phyloP scores from a whole-genome alignment of 2,113 vertebrate genomes.

The Hiodon alosoides region DNA sequence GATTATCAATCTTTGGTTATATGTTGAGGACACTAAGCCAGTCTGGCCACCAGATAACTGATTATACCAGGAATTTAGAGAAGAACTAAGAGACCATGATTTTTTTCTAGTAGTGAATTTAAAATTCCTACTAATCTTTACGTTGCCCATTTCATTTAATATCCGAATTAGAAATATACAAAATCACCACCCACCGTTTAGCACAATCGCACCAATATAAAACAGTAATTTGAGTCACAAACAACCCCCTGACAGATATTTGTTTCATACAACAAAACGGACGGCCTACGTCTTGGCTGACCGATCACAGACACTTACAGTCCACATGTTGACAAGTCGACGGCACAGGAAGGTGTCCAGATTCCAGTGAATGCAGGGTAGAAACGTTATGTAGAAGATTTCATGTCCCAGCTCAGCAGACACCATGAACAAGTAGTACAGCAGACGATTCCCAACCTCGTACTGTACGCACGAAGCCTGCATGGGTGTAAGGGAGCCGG shows the following conservation, averaged over 20 bases:
- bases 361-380: conserved; percentile 86
- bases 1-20: too few species aligned
- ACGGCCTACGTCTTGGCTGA: neutral
- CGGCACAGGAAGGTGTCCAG: conserved; percentile 82
- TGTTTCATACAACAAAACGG: neutral
- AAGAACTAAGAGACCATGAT: too few species aligned
- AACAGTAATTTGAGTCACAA: too few species aligned
- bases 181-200: too few species aligned
- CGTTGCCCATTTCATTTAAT: too few species aligned
- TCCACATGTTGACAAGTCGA: conserved; percentile 84
- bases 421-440: conserved; percentile 83
- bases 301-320: conserved; percentile 59
- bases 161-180: too few species aligned
- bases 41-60: too few species aligned
- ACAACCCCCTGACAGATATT: neutral
- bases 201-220: too few species aligned
- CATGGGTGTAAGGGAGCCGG: conserved; percentile 22
- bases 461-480: conserved; percentile 62
- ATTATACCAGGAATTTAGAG: too few species aligned
- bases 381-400: conserved; percentile 88
- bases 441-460: conserved; percentile 77
- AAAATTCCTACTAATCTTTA: too few species aligned
- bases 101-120: too few species aligned
- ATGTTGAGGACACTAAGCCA: too few species aligned
- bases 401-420: conserved; percentile 84